A percentile compares a stretch with the other conserved stretches of the same genome.
Conservation (phyloP, 1,140 invertebrate genomes). For the Apis cerana region DNA sequence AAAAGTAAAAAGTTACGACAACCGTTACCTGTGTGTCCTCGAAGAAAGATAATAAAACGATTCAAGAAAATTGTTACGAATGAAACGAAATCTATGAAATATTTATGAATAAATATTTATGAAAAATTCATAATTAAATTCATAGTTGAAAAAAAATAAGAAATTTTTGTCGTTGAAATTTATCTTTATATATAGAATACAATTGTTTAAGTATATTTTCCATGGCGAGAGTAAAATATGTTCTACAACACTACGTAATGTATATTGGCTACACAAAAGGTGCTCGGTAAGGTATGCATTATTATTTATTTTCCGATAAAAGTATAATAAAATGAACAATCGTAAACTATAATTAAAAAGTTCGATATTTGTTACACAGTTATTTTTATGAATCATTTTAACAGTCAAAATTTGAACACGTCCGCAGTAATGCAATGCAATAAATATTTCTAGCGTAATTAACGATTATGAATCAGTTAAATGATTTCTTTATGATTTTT, state of each 20-base stretch:
- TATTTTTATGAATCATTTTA: background rate
- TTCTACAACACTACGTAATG: background rate
- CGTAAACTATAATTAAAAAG: background rate
- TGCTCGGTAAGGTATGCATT: background rate
- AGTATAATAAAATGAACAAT: background rate
- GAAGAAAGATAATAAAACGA: background rate
- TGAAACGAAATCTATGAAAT: background rate
- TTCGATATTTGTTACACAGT: background rate
- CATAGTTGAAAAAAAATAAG: background rate
- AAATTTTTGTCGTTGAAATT: background rate
- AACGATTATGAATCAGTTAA: background rate
- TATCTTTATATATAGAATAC: background rate
- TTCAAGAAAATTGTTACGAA: background rate
- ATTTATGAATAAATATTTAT: background rate
- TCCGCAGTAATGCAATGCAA: background rate
- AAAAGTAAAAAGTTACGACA: background rate
- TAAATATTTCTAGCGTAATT: background rate
- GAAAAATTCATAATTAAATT: background rate
- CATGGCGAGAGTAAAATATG: background rate
- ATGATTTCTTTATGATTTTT: background rate
- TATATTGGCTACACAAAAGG: background rate
- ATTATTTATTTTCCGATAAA: background rate
- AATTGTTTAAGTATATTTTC: background rate
- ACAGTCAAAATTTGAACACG: conserved; percentile 19
- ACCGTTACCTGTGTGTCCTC: background rate